A percentile compares a stretch with the other conserved stretches of the same genome.
These are phyloP conservation scores for Drosophila jambulina DNA, from an alignment of 1,140 invertebrate genomes.

Conservation along the genomic window DNA sequence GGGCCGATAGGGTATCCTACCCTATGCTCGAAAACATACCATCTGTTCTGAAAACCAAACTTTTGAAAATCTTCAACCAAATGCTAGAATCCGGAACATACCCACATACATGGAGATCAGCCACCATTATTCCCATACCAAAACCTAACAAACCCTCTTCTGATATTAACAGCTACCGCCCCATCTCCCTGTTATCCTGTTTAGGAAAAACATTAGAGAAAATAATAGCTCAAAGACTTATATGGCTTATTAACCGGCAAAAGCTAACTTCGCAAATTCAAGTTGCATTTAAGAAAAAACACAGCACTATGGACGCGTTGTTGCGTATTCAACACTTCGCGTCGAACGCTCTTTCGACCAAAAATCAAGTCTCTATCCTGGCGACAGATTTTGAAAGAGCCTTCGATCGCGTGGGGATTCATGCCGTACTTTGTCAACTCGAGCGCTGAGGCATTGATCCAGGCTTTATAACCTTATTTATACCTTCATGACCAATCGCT, in stretches of 20 bases:
- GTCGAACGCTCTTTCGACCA: no score
- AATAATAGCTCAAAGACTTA: neutral
- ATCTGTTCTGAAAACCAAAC: neutral
- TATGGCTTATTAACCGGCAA: neutral
- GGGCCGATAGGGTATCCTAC: neutral
- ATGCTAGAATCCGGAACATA: neutral
- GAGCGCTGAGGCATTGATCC: no score
- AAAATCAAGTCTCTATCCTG: no score
- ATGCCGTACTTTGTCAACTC: no score
- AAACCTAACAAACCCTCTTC: constrained; percentile 2
- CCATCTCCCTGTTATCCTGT: neutral
- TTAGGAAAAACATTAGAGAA: neutral
- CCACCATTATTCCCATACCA: neutral
- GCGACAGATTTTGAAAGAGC: no score
- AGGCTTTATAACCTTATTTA: no score
- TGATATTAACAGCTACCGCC: neutral
- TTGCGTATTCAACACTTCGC: no score
- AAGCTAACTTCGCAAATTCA: neutral
- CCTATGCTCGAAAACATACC: neutral
- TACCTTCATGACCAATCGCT: no score
- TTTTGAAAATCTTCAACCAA: neutral
- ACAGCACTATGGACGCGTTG: no score
- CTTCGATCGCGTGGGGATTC: no score
- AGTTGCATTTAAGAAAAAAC: no score
- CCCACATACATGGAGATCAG: constrained; percentile 12